Conservation (phyloP, 2,113 vertebrate genomes). For the Addax nasomaculatus region DNA sequence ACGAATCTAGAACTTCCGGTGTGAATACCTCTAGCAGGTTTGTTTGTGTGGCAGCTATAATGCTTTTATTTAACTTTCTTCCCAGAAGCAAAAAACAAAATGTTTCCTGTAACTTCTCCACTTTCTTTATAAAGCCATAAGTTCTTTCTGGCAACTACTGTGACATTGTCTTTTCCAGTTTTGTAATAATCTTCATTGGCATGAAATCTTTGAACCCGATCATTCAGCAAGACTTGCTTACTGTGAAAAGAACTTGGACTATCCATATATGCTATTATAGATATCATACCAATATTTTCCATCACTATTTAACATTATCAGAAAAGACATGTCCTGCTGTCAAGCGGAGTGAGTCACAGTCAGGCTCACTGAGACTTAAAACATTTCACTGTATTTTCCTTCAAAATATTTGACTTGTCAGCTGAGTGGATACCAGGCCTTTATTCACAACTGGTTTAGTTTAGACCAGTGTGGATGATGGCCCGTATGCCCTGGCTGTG, state of each 20-base stretch:
- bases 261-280: not conserved
- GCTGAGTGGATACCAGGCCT: not conserved
- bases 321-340: not conserved
- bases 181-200: not conserved
- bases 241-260: not conserved
- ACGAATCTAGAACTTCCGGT: not conserved
- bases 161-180: not conserved
- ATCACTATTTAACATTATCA: not conserved
- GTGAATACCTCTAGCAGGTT: not conserved
- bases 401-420: not conserved
- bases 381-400: not conserved
- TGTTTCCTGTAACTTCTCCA: not conserved
- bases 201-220: not conserved
- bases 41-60: not conserved
- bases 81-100: not conserved
- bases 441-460: not conserved
- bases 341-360: not conserved
- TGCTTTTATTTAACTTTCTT: not conserved
- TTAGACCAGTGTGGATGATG: not conserved
- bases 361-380: not conserved
- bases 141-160: not conserved
- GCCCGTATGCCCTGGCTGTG: fast-evolving
- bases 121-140: not conserved
- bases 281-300: not conserved
- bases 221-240: not conserved